Conservation (phyloP, 2,797 vertebrate genomes). For the Chaenodraco wilsoni region DNA sequence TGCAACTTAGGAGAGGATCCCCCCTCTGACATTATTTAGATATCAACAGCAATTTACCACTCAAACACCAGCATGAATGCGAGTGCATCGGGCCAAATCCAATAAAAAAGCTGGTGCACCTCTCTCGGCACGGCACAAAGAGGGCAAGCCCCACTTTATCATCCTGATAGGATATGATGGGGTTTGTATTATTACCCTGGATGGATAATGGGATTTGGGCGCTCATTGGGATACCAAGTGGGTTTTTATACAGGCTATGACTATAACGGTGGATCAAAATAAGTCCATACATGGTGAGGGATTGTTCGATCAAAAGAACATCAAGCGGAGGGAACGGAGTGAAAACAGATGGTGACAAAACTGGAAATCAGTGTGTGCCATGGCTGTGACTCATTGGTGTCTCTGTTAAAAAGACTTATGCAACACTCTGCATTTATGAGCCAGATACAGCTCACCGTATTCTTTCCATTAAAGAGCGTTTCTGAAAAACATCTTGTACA, state of each 20-base stretch:
- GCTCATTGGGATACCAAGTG: slow-evolving; percentile 67
- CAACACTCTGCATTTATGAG: slow-evolving; percentile 60
- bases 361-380: slow-evolving; percentile 59
- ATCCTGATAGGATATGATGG: slow-evolving; percentile 74
- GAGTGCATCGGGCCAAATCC: slow-evolving; percentile 69
- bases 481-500: slow-evolving; percentile 36
- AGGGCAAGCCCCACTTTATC: slow-evolving; percentile 68
- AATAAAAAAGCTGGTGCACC: slow-evolving; percentile 69
- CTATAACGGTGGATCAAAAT: slow-evolving; percentile 63
- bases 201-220: slow-evolving; percentile 74
- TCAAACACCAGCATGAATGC: slow-evolving; percentile 69
- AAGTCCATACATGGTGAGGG: slow-evolving; percentile 43
- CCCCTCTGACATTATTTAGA: slow-evolving; percentile 72
- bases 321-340: slow-evolving; percentile 42
- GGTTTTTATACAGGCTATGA: slow-evolving; percentile 59
- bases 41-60: slow-evolving; percentile 79
- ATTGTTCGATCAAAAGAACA: slow-evolving; percentile 68
- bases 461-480: slow-evolving; percentile 41
- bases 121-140: slow-evolving; percentile 53
- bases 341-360: slow-evolving; percentile 65
- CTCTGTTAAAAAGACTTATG: slow-evolving; percentile 55
- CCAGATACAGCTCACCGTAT: slow-evolving; percentile 37
- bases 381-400: slow-evolving; percentile 67
- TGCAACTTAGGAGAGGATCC: slow-evolving; percentile 51
- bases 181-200: slow-evolving; percentile 73